Base-by-base conservation (phyloP, 1,140 invertebrate genomes). In the Rhagoletis zephyria region DNA sequence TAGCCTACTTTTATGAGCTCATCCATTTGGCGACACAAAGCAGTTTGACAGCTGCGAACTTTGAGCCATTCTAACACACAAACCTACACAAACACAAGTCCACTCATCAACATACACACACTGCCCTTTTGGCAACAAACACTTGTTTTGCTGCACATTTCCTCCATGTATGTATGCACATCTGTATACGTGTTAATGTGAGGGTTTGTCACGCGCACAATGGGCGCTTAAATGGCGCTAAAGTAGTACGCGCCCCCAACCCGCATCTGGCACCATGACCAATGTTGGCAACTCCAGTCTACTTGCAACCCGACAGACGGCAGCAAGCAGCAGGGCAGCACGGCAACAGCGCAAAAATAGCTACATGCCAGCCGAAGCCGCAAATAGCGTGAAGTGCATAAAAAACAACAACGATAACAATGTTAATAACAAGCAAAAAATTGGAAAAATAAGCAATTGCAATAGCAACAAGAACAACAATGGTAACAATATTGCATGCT, bases 1-100 rank as follows among this genome's bases (percentile, higher is more conserved):
- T 56, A 56, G 74, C 74, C 74, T 56, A 81, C 74, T 81, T 81
- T 81, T 81, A 81, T 81, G 74, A 81, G 74, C 74, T 81, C 48
- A 81, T 81, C 48, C 56, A 81, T 81, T 81, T 56, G 45, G 74
- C 74, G 74, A 81, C 45, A 81, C 74, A 81, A 81, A 81, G 48
- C 74, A 81, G 74, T 19, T 56, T 81, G 74, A 81, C 74, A 81
- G 74, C 74, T 81, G 19, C 42, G 74, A 81, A 81, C 74, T 81
- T 42, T n/a, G n/a, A 77, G n/a, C 48, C 48, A 30, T 48, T 14
- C 40, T 40, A 5, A 40, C 9, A 42, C 42, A 74, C 61, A 63
- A 4, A 9, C 61, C 4, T 14, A 63, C 12, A 63, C 61, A n/a
- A 7, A 63, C n/a, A 63, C 61, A 30, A 30, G 30, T 30, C 30